Conservation (phyloP, 2,113 vertebrate species). For the Aptenodytes patagonicus region DNA sequence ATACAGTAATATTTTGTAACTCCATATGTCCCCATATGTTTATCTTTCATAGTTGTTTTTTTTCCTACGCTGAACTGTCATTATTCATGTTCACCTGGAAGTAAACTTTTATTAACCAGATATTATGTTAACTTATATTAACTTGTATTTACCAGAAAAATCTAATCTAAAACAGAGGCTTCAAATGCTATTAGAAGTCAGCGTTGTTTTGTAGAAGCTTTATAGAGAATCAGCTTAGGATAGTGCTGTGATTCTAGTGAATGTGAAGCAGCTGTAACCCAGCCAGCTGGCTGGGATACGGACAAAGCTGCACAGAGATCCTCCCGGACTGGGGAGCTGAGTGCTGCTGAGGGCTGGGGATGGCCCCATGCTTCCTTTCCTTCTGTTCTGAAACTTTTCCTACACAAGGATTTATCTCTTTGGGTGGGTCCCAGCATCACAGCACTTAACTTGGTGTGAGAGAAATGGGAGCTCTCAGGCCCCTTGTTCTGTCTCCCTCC, state of each 20-base stretch:
- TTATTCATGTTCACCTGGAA: background rate
- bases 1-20: background rate
- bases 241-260: background rate
- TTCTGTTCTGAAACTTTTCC: background rate
- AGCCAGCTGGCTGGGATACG: background rate
- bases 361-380: rapidly evolving
- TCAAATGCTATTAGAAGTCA: background rate
- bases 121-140: background rate
- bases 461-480: background rate
- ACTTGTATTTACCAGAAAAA: background rate
- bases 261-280: background rate
- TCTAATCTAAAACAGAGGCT: background rate
- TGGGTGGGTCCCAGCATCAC: background rate
- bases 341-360: background rate
- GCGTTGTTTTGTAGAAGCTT: background rate
- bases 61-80: background rate
- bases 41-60: background rate
- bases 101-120: background rate
- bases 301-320: background rate
- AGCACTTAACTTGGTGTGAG: background rate
- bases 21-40: background rate
- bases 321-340: rapidly evolving
- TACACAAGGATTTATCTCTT: background rate
- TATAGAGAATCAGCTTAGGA: background rate
- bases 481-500: background rate